These are phyloP conservation scores for Halichoeres trimaculatus DNA, from an alignment of 2,113 vertebrate species.

Conservation along the genomic window DNA sequence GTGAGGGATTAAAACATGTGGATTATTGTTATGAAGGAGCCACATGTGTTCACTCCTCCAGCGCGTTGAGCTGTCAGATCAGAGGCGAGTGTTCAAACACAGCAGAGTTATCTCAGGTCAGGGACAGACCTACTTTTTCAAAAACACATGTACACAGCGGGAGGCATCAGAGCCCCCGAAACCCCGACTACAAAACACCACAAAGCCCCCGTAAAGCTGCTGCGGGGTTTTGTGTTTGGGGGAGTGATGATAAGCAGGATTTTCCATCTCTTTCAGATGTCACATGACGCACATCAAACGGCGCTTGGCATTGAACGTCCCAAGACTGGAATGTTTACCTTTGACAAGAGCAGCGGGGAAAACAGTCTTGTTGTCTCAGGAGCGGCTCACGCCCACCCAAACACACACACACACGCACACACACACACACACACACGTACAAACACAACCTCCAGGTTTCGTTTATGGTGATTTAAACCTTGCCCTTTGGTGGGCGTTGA, in stretches of 20 bases:
- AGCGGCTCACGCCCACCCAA: slow-evolving; percentile 32
- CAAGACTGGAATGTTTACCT: slow-evolving; percentile 76
- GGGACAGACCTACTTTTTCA: slow-evolving; percentile 52
- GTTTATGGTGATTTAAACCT: slow-evolving; percentile 56
- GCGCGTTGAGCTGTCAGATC: slow-evolving; percentile 21
- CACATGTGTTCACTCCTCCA: slow-evolving; percentile 15
- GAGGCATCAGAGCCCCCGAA: not conserved
- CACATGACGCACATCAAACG: slow-evolving; percentile 74
- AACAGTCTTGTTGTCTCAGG: slow-evolving; percentile 60
- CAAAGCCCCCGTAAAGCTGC: slow-evolving; percentile 15
- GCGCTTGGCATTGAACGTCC: slow-evolving; percentile 68
- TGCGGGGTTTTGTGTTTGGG: slow-evolving; percentile 32
- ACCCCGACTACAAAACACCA: slow-evolving; percentile 11
- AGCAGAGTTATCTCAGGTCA: slow-evolving; percentile 67
- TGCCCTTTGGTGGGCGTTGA: slow-evolving; percentile 35
- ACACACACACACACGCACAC: slow-evolving; percentile 7
- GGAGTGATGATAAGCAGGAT: slow-evolving; percentile 31
- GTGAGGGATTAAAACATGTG: slow-evolving; percentile 41
- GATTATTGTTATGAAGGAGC: slow-evolving; percentile 26
- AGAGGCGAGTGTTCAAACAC: slow-evolving; percentile 32
- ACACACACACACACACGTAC: slow-evolving; percentile 5
- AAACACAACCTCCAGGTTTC: slow-evolving; percentile 21
- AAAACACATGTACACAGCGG: slow-evolving; percentile 46
- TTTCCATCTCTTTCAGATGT: slow-evolving; percentile 61
- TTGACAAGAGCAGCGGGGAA: slow-evolving; percentile 58